phyloP scores from a whole-genome alignment of 2,113 vertebrate genomes.

The Mormoops blainvillei region DNA sequence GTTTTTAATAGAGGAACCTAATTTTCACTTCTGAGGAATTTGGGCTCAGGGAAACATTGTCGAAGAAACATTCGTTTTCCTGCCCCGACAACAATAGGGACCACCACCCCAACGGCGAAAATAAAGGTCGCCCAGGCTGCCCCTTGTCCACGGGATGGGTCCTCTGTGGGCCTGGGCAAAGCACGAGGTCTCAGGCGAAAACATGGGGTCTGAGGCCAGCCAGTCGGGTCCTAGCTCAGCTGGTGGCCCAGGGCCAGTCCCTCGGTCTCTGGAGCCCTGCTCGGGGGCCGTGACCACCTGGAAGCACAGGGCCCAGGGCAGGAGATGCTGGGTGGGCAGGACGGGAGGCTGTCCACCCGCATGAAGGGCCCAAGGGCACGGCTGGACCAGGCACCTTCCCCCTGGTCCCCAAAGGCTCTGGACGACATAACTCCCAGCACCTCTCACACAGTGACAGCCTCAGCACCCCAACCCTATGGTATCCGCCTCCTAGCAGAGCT shows the following conservation, averaged over 20 bases:
- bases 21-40: slow-evolving; percentile 80
- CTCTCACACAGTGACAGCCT: not conserved
- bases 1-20: slow-evolving; percentile 78
- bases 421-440: not conserved
- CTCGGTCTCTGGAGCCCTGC: not conserved
- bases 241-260: not conserved
- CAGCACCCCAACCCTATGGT: rapidly evolving
- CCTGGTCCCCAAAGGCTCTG: not conserved
- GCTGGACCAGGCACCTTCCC: not conserved
- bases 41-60: slow-evolving; percentile 69
- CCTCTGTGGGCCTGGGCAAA: not conserved
- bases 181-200: not conserved
- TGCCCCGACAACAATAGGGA: slow-evolving; percentile 31
- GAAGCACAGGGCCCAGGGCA: not conserved
- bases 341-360: not conserved
- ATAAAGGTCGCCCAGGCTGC: not conserved
- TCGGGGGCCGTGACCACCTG: not conserved
- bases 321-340: not conserved
- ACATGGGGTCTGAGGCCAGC: not conserved
- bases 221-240: not conserved
- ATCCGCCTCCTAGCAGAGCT: not conserved
- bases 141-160: not conserved
- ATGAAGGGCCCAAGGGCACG: not conserved
- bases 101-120: not conserved
- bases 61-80: slow-evolving; percentile 69